phyloP scores from a whole-genome alignment of 2,797 vertebrate species.

The Lerista edwardsae region DNA sequence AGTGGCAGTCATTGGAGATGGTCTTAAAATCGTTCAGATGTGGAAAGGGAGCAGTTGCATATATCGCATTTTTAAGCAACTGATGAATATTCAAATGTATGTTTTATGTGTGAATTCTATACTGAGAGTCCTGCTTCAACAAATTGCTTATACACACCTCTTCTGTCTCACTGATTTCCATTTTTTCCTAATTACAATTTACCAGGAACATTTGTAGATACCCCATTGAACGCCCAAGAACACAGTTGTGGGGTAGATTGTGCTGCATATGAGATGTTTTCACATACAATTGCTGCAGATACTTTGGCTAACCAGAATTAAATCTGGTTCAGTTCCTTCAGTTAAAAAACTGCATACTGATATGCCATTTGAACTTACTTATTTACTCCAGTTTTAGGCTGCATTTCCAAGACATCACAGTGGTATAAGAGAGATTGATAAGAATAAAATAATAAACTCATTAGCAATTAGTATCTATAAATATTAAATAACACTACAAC shows the following conservation, averaged over 20 bases:
- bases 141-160: slow-evolving; percentile 31
- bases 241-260: background rate
- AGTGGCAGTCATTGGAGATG: slow-evolving; percentile 53
- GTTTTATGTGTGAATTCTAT: background rate
- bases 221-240: background rate
- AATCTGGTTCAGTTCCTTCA: background rate
- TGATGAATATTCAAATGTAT: slow-evolving; percentile 5
- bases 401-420: too few relatives aligned
- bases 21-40: slow-evolving; percentile 56
- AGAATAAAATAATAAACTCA: too few relatives aligned
- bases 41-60: slow-evolving; percentile 46
- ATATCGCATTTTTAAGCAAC: slow-evolving; percentile 38
- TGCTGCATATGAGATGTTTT: background rate
- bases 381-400: too few relatives aligned
- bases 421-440: too few relatives aligned
- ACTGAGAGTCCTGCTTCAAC: slow-evolving; percentile 33
- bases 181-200: slow-evolving; percentile 24
- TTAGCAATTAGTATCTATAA: too few relatives aligned
- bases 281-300: background rate
- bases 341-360: background rate
- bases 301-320: background rate
- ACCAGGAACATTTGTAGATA: background rate
- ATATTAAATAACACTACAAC: too few relatives aligned
- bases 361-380: background rate
- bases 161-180: slow-evolving; percentile 2